A percentile compares a stretch with the other conserved stretches of the same genome.
These are phyloP conservation scores for Bos taurus DNA, from an alignment of 2,113 vertebrate species.

Conservation along the genomic window DNA sequence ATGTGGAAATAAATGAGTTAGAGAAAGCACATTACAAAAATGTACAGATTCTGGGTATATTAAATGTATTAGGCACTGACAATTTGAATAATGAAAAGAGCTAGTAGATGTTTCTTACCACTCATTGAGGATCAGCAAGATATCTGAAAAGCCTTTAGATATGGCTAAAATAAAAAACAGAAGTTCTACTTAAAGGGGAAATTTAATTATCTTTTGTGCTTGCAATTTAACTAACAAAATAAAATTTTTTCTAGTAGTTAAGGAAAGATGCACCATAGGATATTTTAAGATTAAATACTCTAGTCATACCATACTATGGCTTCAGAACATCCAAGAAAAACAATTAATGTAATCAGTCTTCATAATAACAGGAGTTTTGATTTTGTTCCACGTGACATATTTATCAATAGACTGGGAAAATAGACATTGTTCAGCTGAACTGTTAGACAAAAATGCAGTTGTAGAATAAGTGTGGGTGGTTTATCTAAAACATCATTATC, in stretches of 20 bases:
- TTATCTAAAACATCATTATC: slow-evolving; percentile 31
- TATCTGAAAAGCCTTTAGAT: not conserved
- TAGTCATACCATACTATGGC: not conserved
- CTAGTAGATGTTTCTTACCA: not conserved
- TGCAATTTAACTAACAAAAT: not conserved
- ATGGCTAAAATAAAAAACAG: not conserved
- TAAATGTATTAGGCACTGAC: not conserved
- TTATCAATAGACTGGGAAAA: slow-evolving; percentile 8
- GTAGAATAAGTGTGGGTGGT: not conserved
- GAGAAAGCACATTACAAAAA: not conserved
- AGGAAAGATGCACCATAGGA: not conserved
- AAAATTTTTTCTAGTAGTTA: not conserved
- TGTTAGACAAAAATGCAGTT: not conserved
- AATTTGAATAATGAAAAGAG: not conserved
- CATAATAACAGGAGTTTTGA: not conserved
- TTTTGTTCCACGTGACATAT: not conserved
- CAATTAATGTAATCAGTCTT: not conserved
- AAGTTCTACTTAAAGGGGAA: not conserved
- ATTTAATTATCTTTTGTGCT: not conserved
- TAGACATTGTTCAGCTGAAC: not conserved
- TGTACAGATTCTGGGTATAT: not conserved
- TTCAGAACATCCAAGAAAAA: not conserved
- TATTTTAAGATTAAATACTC: not conserved
- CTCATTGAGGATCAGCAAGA: not conserved
- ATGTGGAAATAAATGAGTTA: not conserved